Evolutionary conservation across 2,113 vertebrate species (phyloP), one percentile per base, ranked within the genome.

Genomic region (Gavialis gangeticus): DNA sequence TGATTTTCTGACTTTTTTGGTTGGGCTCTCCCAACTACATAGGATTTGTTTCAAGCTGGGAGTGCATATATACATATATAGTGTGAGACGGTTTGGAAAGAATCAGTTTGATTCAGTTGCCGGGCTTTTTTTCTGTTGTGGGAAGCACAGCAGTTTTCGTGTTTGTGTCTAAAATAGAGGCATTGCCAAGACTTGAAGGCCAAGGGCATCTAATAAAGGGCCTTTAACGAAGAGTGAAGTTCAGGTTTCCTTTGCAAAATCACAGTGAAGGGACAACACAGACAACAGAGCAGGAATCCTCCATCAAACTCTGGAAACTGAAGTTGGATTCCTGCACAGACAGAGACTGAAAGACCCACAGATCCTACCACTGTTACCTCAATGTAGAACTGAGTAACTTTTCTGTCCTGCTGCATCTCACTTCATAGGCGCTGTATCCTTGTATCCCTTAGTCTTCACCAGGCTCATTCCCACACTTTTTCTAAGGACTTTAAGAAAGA

Each of bases 401-500:
- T 89, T 64, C 30, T 77, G 58, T 71, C 55, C 55, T 7, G 37
- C 10, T 28, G n/a, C 0, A 0, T 9, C 69, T 85, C 15, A 82
- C 62, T 71, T 17, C 0, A 3, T 60, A 19, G 0, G 0, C n/a
- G 21, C 24, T 71, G 85, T 75, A 89, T 5, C 37, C 18, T 34
- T 22, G 22, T 79, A 85, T 22, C 0, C 1, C 18, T 77, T 64
- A 24, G 8, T 30, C 64, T 59, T 82, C 78, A 7, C 22, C 12
- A 13, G 64, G n/a, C 18, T 69, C 85, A 13, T 84, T 46, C 5
- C 60, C 92, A 71, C 34, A 71, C 19, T 71, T 21, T 21, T 37
- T 4, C 6, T 71, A 17, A 22, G 80, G n/a, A 79, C 91, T 87
- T 54, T 92, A 79, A 82, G 80, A 79, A 94, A 79, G 82, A 87